phyloP scores from a whole-genome alignment of 2,888 invertebrate species.

The Pseudococcus longispinus region DNA sequence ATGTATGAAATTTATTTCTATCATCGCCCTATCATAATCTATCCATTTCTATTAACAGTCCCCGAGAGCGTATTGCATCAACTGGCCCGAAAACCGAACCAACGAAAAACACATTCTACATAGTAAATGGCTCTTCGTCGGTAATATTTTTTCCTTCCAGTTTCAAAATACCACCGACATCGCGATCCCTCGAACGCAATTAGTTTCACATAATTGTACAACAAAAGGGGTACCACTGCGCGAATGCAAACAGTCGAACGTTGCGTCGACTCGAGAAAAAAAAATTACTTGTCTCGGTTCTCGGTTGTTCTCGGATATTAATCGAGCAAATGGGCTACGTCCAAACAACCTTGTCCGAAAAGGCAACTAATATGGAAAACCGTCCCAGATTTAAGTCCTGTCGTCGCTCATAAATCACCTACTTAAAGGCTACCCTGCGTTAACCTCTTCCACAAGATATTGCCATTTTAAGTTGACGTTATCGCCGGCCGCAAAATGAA shows the following conservation, averaged over 20 bases:
- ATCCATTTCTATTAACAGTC: slow-evolving; percentile 57
- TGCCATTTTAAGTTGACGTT: slow-evolving; percentile 19
- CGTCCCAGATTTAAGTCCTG: slow-evolving; percentile 40
- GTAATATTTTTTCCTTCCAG: slow-evolving; percentile 8
- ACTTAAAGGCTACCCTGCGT: slow-evolving; percentile 9
- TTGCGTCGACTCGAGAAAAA: background rate
- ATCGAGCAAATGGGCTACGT: slow-evolving; percentile 49
- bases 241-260: background rate
- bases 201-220: slow-evolving; percentile 13
- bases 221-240: background rate
- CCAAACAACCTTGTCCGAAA: slow-evolving; percentile 15
- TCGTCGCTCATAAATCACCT: slow-evolving; percentile 51
- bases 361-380: slow-evolving; percentile 8
- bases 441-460: background rate
- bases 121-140: background rate
- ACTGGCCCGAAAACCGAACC: slow-evolving; percentile 35
- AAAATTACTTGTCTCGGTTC: background rate
- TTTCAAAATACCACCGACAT: background rate
- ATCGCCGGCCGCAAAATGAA: background rate
- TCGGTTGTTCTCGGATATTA: slow-evolving; percentile 33
- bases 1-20: slow-evolving; percentile 51
- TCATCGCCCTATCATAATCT: slow-evolving; percentile 56
- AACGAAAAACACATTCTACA: background rate
- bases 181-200: background rate
- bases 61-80: slow-evolving; percentile 56